Evolutionary conservation across 2,113 vertebrate genomes (phyloP).

Genomic region (Crotalus horridus): DNA sequence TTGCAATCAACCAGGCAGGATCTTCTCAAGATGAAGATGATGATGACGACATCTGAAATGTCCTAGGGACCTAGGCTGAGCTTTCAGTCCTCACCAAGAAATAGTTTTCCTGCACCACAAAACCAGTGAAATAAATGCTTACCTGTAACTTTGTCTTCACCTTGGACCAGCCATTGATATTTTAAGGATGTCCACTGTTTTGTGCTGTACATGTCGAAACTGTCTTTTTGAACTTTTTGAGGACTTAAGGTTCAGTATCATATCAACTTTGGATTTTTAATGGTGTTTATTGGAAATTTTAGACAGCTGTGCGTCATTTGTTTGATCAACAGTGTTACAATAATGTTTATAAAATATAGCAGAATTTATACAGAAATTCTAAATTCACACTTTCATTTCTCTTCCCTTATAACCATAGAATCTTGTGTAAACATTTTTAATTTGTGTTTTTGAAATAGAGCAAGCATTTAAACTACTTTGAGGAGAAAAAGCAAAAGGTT

Average conservation of each 20-base stretch:
- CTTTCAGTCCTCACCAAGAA: conserved; percentile 64
- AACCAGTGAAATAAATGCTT: conserved; percentile 76
- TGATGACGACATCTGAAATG: conserved; percentile 92
- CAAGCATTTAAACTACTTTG: conserved; percentile 59
- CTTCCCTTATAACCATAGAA: conserved; percentile 75
- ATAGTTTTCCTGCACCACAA: conserved; percentile 70
- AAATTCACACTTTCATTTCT: conserved; percentile 73
- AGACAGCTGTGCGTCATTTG: conserved; percentile 75
- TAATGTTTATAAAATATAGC: conserved; percentile 75
- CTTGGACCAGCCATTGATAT: conserved; percentile 75
- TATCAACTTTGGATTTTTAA: conserved; percentile 82
- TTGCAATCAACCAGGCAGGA: conserved; percentile 87
- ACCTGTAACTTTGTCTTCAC: conserved; percentile 73
- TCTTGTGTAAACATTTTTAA: conserved; percentile 72
- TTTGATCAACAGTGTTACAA: conserved; percentile 84
- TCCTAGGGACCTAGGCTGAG: conserved; percentile 57
- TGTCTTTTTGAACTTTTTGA: conserved; percentile 75
- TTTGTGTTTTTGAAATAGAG: conserved; percentile 55
- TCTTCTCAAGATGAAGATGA: conserved; percentile 99
- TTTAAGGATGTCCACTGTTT: conserved; percentile 75
- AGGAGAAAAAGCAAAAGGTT: conserved; percentile 52
- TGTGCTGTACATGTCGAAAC: conserved; percentile 76
- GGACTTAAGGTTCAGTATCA: conserved; percentile 78
- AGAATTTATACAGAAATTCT: conserved; percentile 77
- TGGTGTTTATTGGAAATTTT: conserved; percentile 82